A percentile compares a stretch with the other conserved stretches of the same genome.
Conservation (phyloP, 2,888 invertebrate genomes). For the Platerodrilus igneus region DNA sequence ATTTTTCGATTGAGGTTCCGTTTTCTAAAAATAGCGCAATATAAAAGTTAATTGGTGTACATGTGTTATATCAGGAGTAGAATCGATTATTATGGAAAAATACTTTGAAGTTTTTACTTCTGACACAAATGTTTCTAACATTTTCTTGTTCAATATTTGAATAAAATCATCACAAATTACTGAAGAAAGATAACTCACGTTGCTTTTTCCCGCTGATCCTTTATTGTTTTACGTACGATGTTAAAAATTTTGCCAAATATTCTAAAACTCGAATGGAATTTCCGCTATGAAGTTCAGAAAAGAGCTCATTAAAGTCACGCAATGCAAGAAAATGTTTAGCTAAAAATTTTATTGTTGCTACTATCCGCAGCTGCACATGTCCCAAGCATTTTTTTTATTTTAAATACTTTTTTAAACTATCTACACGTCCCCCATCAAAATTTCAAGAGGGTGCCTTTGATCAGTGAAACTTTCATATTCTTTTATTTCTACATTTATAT, state of each 20-base stretch:
- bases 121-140: constrained; percentile 7
- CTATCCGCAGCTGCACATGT: background rate
- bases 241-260: constrained; percentile 1
- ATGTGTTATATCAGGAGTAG: no score
- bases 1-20: constrained; percentile 20
- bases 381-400: background rate
- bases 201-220: constrained; percentile 9
- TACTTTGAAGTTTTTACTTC: constrained; percentile 21
- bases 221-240: constrained; percentile 6
- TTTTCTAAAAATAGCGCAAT: constrained; percentile 13
- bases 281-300: background rate
- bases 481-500: background rate
- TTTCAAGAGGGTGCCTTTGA: no score
- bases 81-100: constrained; percentile 21
- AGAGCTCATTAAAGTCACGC: background rate
- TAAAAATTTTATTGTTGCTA: background rate
- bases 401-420: background rate
- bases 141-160: constrained; percentile 10
- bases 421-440: background rate
- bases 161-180: constrained; percentile 20
- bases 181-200: constrained; percentile 10
- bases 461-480: background rate
- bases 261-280: background rate
- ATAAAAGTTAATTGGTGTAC: no score
- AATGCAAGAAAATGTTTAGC: background rate